Conservation (phyloP, 2,888 invertebrate species). For the Oligia latruncula region DNA sequence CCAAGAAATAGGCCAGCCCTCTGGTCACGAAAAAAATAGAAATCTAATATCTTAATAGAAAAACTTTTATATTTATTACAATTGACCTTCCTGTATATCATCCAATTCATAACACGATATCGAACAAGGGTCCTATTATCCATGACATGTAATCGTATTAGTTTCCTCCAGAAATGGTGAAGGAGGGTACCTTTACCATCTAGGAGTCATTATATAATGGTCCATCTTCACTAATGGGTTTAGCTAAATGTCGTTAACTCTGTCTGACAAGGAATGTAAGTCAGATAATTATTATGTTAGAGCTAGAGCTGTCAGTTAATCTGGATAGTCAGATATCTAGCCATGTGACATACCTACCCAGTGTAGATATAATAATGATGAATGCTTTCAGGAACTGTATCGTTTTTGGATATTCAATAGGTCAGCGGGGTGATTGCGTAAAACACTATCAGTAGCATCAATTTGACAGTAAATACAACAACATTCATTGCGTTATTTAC, state of each 20-base stretch:
- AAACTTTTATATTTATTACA: background rate
- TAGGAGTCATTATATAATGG: background rate
- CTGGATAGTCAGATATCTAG: background rate
- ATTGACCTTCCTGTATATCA: background rate
- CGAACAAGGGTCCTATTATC: background rate
- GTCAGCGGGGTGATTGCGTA: too few relatives aligned
- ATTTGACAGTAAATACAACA: too few relatives aligned
- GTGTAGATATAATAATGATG: background rate
- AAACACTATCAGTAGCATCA: too few relatives aligned
- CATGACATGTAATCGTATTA: background rate
- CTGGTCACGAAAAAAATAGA: too few relatives aligned
- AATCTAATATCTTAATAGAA: background rate
- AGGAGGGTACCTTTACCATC: background rate
- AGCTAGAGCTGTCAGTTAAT: background rate
- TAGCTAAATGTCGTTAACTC: conserved; percentile 15
- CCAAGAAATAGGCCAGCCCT: too few relatives aligned
- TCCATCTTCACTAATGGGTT: conserved; percentile 9
- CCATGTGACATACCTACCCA: background rate
- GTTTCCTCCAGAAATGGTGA: background rate
- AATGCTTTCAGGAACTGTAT: background rate
- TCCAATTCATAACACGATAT: conserved; percentile 1
- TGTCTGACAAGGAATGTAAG: background rate
- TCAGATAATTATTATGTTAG: background rate
- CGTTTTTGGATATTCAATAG: background rate
- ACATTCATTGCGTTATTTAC: too few relatives aligned